phyloP scores from a whole-genome alignment of 2,888 invertebrate species.

The Napeogenes sylphis region DNA sequence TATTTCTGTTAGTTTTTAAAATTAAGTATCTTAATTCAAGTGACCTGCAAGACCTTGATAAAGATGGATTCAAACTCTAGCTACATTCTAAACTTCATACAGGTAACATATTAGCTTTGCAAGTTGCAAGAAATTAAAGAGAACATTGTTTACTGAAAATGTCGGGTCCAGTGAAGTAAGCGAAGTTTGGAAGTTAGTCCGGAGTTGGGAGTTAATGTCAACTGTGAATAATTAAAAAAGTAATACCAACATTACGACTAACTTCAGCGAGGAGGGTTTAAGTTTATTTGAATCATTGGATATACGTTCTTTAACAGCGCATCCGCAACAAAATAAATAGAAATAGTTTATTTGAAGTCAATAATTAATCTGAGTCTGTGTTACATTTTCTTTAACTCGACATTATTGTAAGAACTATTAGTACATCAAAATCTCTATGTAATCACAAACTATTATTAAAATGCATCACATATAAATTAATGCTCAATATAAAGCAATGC shows the following conservation, averaged over 20 bases:
- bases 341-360: too few species aligned
- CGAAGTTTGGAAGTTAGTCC: slow-evolving; percentile 37
- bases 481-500: too few species aligned
- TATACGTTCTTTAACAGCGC: not conserved
- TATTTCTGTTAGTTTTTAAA: too few species aligned
- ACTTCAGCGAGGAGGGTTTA: slow-evolving; percentile 8
- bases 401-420: too few species aligned
- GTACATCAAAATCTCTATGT: too few species aligned
- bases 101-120: slow-evolving; percentile 40
- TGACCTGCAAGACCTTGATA: not conserved
- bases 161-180: slow-evolving; percentile 23
- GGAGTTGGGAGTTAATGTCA: slow-evolving; percentile 21
- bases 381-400: too few species aligned
- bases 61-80: not conserved
- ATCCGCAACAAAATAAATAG: too few species aligned
- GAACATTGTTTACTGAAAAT: slow-evolving; percentile 46
- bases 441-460: too few species aligned
- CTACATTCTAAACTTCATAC: slow-evolving; percentile 30
- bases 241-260: slow-evolving; percentile 4
- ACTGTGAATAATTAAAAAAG: slow-evolving; percentile 19
- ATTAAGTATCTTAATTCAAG: too few species aligned
- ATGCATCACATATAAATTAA: too few species aligned
- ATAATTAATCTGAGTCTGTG: too few species aligned
- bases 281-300: slow-evolving; percentile 6
- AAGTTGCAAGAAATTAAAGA: slow-evolving; percentile 48